Evolutionary conservation across 2,888 invertebrate genomes (phyloP), one percentile per base, ranked within the genome.

Genomic region (Oscheius sp.): DNA sequence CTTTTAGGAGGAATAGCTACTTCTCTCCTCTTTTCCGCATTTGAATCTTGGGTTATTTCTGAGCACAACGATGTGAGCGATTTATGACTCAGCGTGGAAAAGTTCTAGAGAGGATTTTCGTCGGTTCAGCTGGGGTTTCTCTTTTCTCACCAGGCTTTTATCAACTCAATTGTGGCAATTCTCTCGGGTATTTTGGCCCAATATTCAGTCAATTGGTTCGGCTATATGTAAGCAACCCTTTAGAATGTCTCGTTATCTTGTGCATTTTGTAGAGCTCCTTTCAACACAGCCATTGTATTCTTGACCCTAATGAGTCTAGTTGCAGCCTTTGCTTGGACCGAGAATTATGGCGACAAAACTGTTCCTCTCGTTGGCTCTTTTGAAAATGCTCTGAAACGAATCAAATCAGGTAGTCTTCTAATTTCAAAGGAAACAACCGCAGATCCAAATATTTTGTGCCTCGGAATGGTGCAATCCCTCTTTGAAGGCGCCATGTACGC

Each of bases 271-370:
- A 86, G 86, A 6, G 88, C 89, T 8, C 91, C 91, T 0, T 91
- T 91, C 83, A 86, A 91, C 81, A 77, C 90, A 42, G 90, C 91
- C 0, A 87, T 91, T 23, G 90, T 90, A 0, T 89, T 89, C 70
- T 87, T 91, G 0, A 74, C 89, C 0, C 73, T 88, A 12, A 89
- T 90, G 61, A 89, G 89, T 2, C 78, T 89, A 2, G 83, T 90
- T 25, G 88, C 90, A n/a, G 81, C 87, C 2, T 86, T 86, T 27
- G 88, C 88, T 10, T 91, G 91, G 91, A 85, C 87, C 20, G 91
- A 91, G 84, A 91, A 90, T 80, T 89, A 89, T 78, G 89, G 89
- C 39, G 87, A 87, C 77, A 75, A 87, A 82, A 82, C 88, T 78
- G 81, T 86, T 6, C 70, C 76, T 34, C 66, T 86, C 20, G 65